Percentiles rank a stretch among this genome's conserved stretches.
phyloP scores from a whole-genome alignment of 1,140 invertebrate species.

The Hycleus cichorii region DNA sequence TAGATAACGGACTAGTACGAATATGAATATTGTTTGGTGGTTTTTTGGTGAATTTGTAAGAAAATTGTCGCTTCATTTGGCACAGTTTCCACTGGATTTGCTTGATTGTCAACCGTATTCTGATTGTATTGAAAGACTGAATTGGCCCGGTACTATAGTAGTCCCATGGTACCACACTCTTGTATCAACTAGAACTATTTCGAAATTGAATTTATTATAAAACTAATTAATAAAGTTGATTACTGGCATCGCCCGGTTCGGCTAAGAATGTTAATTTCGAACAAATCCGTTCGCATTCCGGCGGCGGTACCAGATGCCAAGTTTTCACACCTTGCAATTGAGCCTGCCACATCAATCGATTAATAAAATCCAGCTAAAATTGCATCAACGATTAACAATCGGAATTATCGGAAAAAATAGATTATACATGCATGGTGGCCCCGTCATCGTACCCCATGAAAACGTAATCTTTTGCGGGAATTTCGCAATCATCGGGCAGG shows the following conservation, averaged over 20 bases:
- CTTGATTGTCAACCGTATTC: constrained; percentile 68
- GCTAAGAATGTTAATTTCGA: constrained; percentile 66
- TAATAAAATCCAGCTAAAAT: constrained; percentile 82
- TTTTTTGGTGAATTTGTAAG: too few species aligned
- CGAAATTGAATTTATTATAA: background rate
- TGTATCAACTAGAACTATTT: constrained; percentile 77
- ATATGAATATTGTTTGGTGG: too few species aligned
- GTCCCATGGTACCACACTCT: constrained; percentile 91
- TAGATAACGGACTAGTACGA: too few species aligned
- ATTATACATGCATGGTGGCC: constrained; percentile 83
- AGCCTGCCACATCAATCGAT: constrained; percentile 88
- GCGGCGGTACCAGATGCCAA: constrained; percentile 78
- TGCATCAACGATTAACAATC: constrained; percentile 8
- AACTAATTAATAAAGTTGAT: constrained; percentile 30
- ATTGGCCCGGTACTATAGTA: constrained; percentile 68
- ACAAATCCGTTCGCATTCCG: constrained; percentile 80
- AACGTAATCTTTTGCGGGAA: constrained; percentile 84
- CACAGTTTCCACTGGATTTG: too few species aligned
- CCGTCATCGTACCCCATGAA: constrained; percentile 90
- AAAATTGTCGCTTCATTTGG: too few species aligned
- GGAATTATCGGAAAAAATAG: constrained; percentile 19
- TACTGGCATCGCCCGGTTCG: constrained; percentile 79
- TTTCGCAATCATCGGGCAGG: constrained; percentile 79
- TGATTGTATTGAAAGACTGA: constrained; percentile 85
- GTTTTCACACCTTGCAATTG: constrained; percentile 80